phyloP scores from a whole-genome alignment of 1,140 invertebrate genomes.

The Neodiprion lecontei region DNA sequence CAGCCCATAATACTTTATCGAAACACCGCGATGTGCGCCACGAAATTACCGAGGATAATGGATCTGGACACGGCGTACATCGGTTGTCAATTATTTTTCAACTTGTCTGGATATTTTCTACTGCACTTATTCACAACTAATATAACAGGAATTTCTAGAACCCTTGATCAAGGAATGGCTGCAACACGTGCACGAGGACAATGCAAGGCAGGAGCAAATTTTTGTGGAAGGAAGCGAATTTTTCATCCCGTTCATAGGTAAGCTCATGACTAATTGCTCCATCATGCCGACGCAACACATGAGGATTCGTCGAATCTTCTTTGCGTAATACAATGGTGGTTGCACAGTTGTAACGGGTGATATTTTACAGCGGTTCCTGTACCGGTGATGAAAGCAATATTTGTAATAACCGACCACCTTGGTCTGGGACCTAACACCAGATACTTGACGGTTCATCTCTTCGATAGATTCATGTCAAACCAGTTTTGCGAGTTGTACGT shows the following conservation, averaged over 20 bases:
- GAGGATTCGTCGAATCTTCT: background rate
- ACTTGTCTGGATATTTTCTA: background rate
- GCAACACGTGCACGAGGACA: slow-evolving; percentile 34
- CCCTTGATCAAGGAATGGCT: slow-evolving; percentile 45
- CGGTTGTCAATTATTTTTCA: slow-evolving; percentile 26
- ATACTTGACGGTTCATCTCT: slow-evolving; percentile 50
- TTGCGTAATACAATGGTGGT: background rate
- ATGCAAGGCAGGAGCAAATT: slow-evolving; percentile 31
- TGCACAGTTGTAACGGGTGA: background rate
- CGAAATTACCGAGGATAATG: slow-evolving; percentile 18
- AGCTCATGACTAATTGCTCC: background rate
- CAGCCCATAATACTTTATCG: too few species aligned
- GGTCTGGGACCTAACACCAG: slow-evolving; percentile 38
- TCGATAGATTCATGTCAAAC: slow-evolving; percentile 46
- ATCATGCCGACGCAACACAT: background rate
- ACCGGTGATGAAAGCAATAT: slow-evolving; percentile 40
- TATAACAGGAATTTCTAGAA: slow-evolving; percentile 26
- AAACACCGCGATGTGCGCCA: too few species aligned
- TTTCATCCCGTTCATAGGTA: slow-evolving; percentile 46
- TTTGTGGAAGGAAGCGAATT: slow-evolving; percentile 31
- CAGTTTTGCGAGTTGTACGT: slow-evolving; percentile 42
- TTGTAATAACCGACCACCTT: slow-evolving; percentile 40
- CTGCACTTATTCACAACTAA: background rate
- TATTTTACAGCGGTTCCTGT: slow-evolving; percentile 37
- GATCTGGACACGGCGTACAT: slow-evolving; percentile 40